A percentile compares a stretch with the other conserved stretches of the same genome.
These are phyloP conservation scores for Cyrtorhinus lividipennis DNA, from an alignment of 1,140 invertebrate genomes.

Conservation along the genomic window DNA sequence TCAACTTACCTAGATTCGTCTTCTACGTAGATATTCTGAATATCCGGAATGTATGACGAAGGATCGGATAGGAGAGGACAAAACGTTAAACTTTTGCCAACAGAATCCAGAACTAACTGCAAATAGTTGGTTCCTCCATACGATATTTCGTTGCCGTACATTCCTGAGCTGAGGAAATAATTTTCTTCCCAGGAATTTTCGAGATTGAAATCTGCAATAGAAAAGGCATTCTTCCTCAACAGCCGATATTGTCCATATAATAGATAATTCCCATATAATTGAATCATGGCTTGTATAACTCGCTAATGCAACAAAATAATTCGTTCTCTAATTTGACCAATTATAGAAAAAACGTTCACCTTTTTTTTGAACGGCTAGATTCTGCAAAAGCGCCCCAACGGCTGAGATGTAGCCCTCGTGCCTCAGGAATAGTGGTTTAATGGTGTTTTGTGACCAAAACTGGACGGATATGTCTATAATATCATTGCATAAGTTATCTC, in stretches of 20 bases:
- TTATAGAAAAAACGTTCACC: too few species aligned
- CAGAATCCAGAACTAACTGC: background rate
- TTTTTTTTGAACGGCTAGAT: background rate
- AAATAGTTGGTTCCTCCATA: background rate
- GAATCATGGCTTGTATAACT: too few species aligned
- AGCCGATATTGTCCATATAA: too few species aligned
- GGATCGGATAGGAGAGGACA: slow-evolving; percentile 1
- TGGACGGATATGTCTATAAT: background rate
- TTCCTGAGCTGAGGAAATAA: background rate
- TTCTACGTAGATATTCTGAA: background rate
- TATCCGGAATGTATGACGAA: background rate
- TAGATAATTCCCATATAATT: too few species aligned
- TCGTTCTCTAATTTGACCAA: too few species aligned
- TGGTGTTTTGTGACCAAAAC: background rate
- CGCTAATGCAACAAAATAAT: too few species aligned
- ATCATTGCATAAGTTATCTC: background rate
- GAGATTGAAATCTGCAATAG: background rate
- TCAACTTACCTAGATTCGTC: slow-evolving; percentile 5
- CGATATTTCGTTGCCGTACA: background rate
- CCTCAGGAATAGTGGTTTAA: slow-evolving; percentile 1
- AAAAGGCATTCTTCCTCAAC: background rate
- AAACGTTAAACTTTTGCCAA: background rate
- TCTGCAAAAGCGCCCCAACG: background rate
- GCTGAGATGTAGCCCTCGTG: background rate
- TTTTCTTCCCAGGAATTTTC: slow-evolving; percentile 5